Conservation (phyloP, 2,797 vertebrate genomes). For the Menidia menidia region DNA sequence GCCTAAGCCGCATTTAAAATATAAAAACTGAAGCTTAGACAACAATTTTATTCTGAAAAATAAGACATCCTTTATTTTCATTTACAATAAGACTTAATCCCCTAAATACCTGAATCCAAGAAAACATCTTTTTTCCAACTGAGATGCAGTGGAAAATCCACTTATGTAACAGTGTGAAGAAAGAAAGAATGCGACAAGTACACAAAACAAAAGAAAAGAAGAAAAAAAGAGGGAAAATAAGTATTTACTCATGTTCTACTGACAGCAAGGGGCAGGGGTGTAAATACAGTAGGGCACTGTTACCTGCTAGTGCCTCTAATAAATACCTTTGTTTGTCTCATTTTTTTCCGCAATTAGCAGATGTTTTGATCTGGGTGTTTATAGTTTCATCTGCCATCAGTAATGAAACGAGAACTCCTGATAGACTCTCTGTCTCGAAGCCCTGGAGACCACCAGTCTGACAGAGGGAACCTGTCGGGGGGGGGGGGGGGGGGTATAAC, state of each 20-base stretch:
- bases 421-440: slow-evolving; percentile 59
- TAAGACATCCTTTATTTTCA: neutral
- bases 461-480: slow-evolving; percentile 50
- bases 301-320: slow-evolving; percentile 61
- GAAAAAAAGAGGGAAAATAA: slow-evolving; percentile 15
- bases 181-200: slow-evolving; percentile 30
- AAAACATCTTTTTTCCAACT: accelerated
- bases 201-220: slow-evolving; percentile 20
- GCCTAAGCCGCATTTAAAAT: neutral
- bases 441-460: slow-evolving; percentile 66
- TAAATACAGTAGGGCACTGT: slow-evolving; percentile 61
- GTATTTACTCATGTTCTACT: slow-evolving; percentile 52
- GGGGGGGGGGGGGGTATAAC: slow-evolving; percentile 35
- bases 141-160: slow-evolving; percentile 21
- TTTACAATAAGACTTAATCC: neutral
- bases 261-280: slow-evolving; percentile 63
- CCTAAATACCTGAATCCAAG: neutral
- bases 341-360: slow-evolving; percentile 77
- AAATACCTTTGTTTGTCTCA: slow-evolving; percentile 72
- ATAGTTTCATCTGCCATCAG: slow-evolving; percentile 71
- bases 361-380: slow-evolving; percentile 70
- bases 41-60: neutral
- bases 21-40: neutral
- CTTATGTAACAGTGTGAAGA: neutral
- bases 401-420: slow-evolving; percentile 68